These are phyloP conservation scores for Apodemia zela DNA, from an alignment of 2,888 invertebrate species.

Conservation along the genomic window DNA sequence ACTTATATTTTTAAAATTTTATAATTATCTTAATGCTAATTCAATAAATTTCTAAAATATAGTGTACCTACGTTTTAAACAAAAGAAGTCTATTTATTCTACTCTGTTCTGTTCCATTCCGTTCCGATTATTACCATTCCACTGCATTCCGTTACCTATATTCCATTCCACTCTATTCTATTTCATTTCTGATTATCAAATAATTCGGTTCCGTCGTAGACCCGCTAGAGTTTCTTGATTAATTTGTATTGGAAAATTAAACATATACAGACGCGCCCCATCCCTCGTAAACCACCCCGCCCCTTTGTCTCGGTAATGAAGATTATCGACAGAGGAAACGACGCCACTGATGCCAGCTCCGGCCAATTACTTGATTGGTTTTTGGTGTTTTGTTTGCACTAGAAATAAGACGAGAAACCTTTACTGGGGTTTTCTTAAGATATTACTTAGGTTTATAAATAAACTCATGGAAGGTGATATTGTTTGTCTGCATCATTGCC, in stretches of 20 bases:
- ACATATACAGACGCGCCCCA: conserved; percentile 20
- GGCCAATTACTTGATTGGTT: conserved; percentile 75
- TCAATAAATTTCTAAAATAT: too few relatives aligned
- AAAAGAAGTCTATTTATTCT: too few relatives aligned
- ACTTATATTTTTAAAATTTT: too few relatives aligned
- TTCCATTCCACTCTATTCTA: too few relatives aligned
- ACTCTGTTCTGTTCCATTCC: too few relatives aligned
- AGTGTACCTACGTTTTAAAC: too few relatives aligned
- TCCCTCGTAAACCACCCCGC: conserved; percentile 24
- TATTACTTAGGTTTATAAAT: neutral
- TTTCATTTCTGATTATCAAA: neutral
- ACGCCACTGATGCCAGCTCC: conserved; percentile 37
- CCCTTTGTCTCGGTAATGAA: conserved; percentile 50
- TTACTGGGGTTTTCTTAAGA: conserved; percentile 22
- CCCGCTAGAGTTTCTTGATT: conserved; percentile 5
- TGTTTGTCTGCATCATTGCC: neutral
- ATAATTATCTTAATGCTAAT: too few relatives aligned
- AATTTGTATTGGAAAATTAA: conserved; percentile 14
- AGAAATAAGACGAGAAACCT: conserved; percentile 31
- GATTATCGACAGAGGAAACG: conserved; percentile 50
- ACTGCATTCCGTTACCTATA: too few relatives aligned
- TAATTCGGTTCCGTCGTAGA: neutral
- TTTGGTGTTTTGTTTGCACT: conserved; percentile 60
- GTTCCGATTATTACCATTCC: too few relatives aligned
- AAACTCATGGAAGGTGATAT: neutral